A percentile compares a stretch with the other conserved stretches of the same genome.
These are phyloP conservation scores for Sinocyclocheilus rhinocerous DNA, from an alignment of 2,113 vertebrate species.

Conservation along the genomic window DNA sequence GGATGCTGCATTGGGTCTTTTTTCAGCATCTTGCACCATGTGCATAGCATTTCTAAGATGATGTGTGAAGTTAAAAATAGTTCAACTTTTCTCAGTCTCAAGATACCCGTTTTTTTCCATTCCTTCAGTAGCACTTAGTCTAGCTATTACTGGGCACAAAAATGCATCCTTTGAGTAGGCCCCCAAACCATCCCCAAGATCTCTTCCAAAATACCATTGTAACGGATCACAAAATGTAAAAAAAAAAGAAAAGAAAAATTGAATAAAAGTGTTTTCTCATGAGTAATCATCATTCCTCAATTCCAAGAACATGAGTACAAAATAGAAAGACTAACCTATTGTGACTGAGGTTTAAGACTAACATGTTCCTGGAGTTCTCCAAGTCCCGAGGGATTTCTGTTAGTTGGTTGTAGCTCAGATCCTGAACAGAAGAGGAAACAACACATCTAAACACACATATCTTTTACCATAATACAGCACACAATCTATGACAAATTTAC, in stretches of 20 bases:
- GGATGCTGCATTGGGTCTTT: not conserved
- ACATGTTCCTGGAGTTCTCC: constrained; percentile 96
- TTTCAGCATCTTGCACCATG: not conserved
- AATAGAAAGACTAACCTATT: constrained; percentile 77
- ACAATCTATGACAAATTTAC: not conserved
- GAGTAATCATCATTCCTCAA: not conserved
- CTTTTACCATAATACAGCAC: not conserved
- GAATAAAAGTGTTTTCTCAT: not conserved
- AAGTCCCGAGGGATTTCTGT: constrained; percentile 92
- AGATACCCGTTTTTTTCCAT: not conserved
- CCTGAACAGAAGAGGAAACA: constrained; percentile 69
- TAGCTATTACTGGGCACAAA: not conserved
- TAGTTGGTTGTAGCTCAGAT: constrained; percentile 94
- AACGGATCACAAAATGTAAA: not conserved
- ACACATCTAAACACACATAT: not conserved
- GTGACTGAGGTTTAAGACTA: constrained; percentile 95
- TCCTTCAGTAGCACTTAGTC: not conserved
- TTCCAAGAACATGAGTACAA: not conserved
- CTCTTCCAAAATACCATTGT: not conserved
- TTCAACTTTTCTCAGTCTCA: not conserved
- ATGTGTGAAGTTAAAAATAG: not conserved
- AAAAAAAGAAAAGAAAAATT: too few relatives aligned
- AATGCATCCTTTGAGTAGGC: not conserved
- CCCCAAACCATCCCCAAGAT: not conserved
- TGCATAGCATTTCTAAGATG: not conserved